These are phyloP conservation scores for Pachydiplax longipennis DNA, from an alignment of 2,888 invertebrate species.

Conservation along the genomic window DNA sequence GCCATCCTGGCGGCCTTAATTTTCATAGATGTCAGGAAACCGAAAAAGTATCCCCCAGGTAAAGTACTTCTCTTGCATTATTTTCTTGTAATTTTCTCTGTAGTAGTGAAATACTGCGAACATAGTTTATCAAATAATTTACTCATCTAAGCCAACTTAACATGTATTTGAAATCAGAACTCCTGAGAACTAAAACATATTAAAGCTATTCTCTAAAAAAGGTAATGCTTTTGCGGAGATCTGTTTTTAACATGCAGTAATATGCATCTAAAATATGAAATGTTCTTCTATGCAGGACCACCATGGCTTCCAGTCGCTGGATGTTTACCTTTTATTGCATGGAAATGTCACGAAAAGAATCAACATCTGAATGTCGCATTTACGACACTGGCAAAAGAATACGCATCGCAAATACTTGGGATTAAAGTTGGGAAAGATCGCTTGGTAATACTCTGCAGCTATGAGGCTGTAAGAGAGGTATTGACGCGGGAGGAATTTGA, in stretches of 20 bases:
- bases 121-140: not conserved
- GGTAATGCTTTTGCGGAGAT: not conserved
- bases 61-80: slow-evolving; percentile 46
- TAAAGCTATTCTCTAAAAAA: too few relatives aligned
- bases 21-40: slow-evolving; percentile 57
- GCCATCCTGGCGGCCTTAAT: slow-evolving; percentile 44
- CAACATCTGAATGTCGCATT: slow-evolving; percentile 70
- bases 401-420: slow-evolving; percentile 69
- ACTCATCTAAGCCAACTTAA: too few relatives aligned
- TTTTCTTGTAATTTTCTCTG: not conserved
- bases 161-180: too few relatives aligned
- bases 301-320: slow-evolving; percentile 83
- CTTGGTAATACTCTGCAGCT: slow-evolving; percentile 74
- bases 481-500: slow-evolving; percentile 77
- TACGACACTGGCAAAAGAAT: slow-evolving; percentile 67
- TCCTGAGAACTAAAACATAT: too few relatives aligned
- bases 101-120: not conserved
- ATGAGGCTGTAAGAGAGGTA: slow-evolving; percentile 77
- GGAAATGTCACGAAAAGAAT: slow-evolving; percentile 65
- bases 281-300: slow-evolving; percentile 62
- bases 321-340: slow-evolving; percentile 68
- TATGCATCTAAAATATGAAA: too few relatives aligned
- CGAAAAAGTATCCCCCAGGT: slow-evolving; percentile 65
- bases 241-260: not conserved
- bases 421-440: slow-evolving; percentile 79